Evolutionary conservation across 1,140 invertebrate species (phyloP), one percentile per base, ranked within the genome.

Genomic region (Patella vulgata): DNA sequence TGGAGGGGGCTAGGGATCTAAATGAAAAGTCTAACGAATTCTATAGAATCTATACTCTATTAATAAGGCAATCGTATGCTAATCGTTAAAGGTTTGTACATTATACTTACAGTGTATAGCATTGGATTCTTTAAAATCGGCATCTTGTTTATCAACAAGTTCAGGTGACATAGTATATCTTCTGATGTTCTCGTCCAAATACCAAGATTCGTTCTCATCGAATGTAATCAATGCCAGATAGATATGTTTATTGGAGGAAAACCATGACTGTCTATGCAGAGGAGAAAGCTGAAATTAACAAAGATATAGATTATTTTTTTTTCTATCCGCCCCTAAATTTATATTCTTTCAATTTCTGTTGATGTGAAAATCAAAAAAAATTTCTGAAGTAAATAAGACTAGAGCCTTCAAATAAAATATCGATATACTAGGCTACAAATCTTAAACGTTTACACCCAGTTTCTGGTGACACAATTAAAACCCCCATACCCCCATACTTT

Each of bases 161-260:
- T 60, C 48, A n/a, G 67, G 60, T 12, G 68, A 64, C n/a, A 27
- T 48, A 11, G 66, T 57, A 59, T 67, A 77, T 17, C 25, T 70
- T 19, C 52, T 9, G 19, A 74, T 71, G 55, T 74, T 74, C 12
- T 74, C 60, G 23, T 71, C 65, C 14, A 80, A 42, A 52, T 80
- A 79, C 70, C 71, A 76, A 2, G 75, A 73, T 9, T 62, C 61
- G 36, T 73, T 67, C 30, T 77, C 71, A 46, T 78, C 76, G 27
- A 73, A 50, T 12, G 58, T 63, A 39, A 71, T 60, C 40, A 62
- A 46, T 31, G 23, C 28, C 17, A 62, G 59, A 52, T 47, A 62
- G 39, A 62, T 12, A 44, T 62, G 59, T 4, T 39, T 27, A 21
- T 55, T 42, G n/a, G 39, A 21, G 33, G 30, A 12, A 51, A 40